Conservation (phyloP, 2,888 invertebrate species). For the Branchellion lobata region DNA sequence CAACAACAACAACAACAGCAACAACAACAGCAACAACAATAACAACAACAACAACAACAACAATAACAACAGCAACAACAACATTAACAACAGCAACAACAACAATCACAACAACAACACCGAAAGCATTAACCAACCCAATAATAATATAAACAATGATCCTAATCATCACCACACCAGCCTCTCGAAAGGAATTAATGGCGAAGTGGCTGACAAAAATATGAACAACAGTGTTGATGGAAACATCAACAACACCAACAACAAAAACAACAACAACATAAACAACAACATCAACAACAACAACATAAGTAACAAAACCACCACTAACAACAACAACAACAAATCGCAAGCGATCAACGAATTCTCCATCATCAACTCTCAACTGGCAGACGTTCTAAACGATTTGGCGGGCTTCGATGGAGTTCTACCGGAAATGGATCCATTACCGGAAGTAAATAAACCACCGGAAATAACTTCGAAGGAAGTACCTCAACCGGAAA, state of each 20-base stretch:
- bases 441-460: neutral
- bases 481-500: neutral
- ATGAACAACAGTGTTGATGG: neutral
- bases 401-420: slow-evolving; percentile 32
- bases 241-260: no score
- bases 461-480: neutral
- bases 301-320: neutral
- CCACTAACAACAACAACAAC: neutral
- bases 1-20: neutral
- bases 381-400: slow-evolving; percentile 38
- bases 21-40: neutral
- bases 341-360: slow-evolving; percentile 15
- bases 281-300: neutral
- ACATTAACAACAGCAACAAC: neutral
- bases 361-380: slow-evolving; percentile 37
- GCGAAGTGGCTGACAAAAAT: no score
- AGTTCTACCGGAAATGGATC: neutral
- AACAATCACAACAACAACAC: no score
- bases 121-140: neutral
- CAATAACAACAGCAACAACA: neutral
- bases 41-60: neutral
- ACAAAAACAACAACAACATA: neutral
- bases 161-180: no score
- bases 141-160: no score
- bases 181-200: no score